These are phyloP conservation scores for Pantala flavescens DNA, from an alignment of 1,140 invertebrate genomes.

Conservation along the genomic window DNA sequence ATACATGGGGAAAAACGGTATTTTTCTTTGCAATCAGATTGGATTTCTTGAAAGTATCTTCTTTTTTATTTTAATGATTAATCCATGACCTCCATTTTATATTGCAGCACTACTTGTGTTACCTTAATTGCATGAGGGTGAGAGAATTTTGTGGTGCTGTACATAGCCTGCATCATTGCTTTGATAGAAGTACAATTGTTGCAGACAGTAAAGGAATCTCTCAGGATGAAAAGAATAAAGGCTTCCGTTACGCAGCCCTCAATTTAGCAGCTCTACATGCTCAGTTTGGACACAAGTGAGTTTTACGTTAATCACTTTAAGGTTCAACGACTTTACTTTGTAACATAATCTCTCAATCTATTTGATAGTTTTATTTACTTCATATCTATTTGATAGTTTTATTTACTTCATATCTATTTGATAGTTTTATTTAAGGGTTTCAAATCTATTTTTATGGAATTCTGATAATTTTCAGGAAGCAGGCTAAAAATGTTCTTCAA, in stretches of 20 bases:
- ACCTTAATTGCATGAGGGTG: conserved; percentile 75
- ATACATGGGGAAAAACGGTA: no score
- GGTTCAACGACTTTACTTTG: conserved; percentile 2
- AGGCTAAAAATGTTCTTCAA: conserved; percentile 64
- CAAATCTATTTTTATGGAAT: not conserved
- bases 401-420: no score
- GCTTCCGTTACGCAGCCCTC: conserved; percentile 76
- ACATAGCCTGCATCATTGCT: conserved; percentile 73
- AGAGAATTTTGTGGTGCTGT: conserved; percentile 79
- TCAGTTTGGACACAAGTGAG: conserved; percentile 73
- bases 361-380: conserved; percentile 17
- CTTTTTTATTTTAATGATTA: not conserved
- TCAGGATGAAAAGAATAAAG: conserved; percentile 55
- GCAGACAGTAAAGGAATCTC: conserved; percentile 33
- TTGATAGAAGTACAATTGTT: conserved; percentile 55
- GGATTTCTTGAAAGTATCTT: not conserved
- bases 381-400: conserved; percentile 23
- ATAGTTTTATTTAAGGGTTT: no score
- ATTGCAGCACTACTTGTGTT: conserved; percentile 81
- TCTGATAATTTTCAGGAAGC: conserved; percentile 41
- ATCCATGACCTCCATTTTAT: not conserved
- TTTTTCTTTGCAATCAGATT: not conserved
- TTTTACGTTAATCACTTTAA: conserved; percentile 16
- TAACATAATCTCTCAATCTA: conserved; percentile 16
- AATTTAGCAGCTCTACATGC: conserved; percentile 81